phyloP scores from a whole-genome alignment of 2,113 vertebrate species.

The Gorsachius goisagi region DNA sequence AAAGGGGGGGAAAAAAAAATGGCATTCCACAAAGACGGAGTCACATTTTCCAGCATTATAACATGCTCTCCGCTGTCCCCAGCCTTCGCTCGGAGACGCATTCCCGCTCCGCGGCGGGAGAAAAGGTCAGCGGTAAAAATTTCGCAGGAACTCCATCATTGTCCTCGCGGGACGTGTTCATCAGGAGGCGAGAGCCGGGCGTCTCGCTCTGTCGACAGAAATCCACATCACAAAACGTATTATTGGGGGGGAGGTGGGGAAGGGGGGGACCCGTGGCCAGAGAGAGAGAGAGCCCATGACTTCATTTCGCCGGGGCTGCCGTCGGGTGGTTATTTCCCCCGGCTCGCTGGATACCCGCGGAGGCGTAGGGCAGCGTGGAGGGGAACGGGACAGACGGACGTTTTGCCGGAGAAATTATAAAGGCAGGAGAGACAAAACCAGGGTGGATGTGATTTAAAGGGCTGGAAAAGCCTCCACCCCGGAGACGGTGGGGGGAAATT shows the following conservation, averaged over 20 bases:
- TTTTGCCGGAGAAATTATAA: not conserved
- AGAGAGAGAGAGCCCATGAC: not conserved
- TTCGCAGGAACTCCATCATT: constrained; percentile 26
- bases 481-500: not conserved
- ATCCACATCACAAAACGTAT: constrained; percentile 8
- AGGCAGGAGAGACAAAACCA: not conserved
- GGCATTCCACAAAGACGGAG: constrained; percentile 40
- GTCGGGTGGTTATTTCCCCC: not conserved
- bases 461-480: not conserved
- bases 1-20: not conserved
- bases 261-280: not conserved
- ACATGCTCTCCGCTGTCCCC: not conserved
- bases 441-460: not conserved
- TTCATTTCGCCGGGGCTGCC: not conserved
- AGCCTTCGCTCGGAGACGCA: not conserved
- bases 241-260: not conserved
- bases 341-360: not conserved
- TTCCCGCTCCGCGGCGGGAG: not conserved
- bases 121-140: constrained; percentile 41
- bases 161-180: constrained; percentile 5
- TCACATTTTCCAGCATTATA: constrained; percentile 50
- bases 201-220: constrained; percentile 31
- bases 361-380: accelerated
- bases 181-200: constrained; percentile 15
- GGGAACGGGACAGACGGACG: not conserved